These are phyloP conservation scores for Drosophila repleta DNA, from an alignment of 1,140 invertebrate species.

Conservation along the genomic window DNA sequence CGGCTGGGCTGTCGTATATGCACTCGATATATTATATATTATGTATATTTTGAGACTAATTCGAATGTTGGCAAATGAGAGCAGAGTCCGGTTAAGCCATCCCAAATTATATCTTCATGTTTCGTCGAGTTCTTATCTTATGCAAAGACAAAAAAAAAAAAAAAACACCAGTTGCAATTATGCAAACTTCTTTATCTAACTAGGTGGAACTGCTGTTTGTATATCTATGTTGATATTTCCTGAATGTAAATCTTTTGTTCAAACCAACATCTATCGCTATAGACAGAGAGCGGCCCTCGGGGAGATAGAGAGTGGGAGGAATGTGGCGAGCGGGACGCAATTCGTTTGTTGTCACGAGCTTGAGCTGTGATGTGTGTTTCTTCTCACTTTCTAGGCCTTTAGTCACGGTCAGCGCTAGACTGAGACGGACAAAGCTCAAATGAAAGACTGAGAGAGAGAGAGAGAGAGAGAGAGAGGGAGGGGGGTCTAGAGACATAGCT, in stretches of 20 bases:
- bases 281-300: conserved; percentile 1
- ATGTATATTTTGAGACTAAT: no score
- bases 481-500: neutral
- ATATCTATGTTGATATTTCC: conserved; percentile 23
- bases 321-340: neutral
- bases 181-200: conserved; percentile 8
- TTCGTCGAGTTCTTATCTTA: no score
- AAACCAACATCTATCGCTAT: neutral
- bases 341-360: conserved; percentile 16
- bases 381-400: conserved; percentile 69
- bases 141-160: neutral
- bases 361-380: conserved; percentile 11
- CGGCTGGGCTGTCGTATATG: no score
- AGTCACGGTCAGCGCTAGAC: conserved; percentile 69
- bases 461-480: neutral
- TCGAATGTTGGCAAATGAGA: no score
- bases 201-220: conserved; percentile 1
- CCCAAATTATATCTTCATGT: no score
- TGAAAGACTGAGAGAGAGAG: neutral
- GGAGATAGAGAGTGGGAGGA: neutral
- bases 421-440: neutral
- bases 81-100: neutral
- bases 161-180: conserved; percentile 11
- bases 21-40: no score
- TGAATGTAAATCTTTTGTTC: conserved; percentile 36